Evolutionary conservation across 2,113 vertebrate species (phyloP), one percentile per base, ranked within the genome.

Genomic region (Pachypanchax playfairii): DNA sequence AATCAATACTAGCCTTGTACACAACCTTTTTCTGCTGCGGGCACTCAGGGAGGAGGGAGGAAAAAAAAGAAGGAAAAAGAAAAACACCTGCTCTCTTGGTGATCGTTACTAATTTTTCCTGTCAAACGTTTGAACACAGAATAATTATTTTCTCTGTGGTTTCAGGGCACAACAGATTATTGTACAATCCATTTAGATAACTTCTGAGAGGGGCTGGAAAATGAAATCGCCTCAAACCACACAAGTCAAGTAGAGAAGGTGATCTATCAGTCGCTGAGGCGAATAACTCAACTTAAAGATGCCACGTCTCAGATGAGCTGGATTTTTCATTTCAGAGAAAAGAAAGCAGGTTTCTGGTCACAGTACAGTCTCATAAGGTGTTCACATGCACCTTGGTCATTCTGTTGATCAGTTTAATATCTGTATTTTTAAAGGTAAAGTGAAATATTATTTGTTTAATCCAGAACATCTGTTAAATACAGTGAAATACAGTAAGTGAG

Each of bases 1-100:
- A 95, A 98, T 99, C 97, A 94, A 98, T 98, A 97, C 87, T 65
- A 86, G 89, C 91, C 91, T 93, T 92, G 92, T 90, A 80, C 91
- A 85, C 93, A 93, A 91, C 79, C 85, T 77, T 91, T 42, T 92
- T 91, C 92, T 92, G 91, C 94, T 87, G 89, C 85, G 75, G 91
- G 92, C 90, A 85, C 79, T 85, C 79, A 57, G 73, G 31, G 60
- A 76, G 73, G 52, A 55, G 58, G 70, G 53, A 3, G 0, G 48
- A 25, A 49, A 50, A 50, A 36, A n/a, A 52, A 55, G 66, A 67
- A 74, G 58, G 58, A 71, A 73, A 92, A 90, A 92, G 77, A 89
- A 87, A 91, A 93, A 88, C 93, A 92, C 92, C 91, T 91, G 93
- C 91, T 91, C 92, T 93, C 91, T 88, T 67, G 80, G 82, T 86